Base-by-base conservation (phyloP, 30 jellyfish, hydroid and myxozoan species). In the Sanderia malayensis region DNA sequence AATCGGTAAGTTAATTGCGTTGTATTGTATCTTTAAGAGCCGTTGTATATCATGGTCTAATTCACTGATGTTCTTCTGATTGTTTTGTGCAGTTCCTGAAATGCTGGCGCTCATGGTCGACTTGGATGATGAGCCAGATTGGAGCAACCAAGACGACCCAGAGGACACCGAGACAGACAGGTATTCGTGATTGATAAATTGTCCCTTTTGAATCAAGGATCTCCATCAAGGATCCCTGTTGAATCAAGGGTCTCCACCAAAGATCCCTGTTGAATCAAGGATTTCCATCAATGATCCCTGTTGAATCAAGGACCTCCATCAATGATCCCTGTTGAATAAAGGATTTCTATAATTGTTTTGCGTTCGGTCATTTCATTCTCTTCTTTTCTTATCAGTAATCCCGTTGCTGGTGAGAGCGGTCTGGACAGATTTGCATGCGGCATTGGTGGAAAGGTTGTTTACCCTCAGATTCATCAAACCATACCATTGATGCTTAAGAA, bases 391-490 rank as follows among this genome's bases (percentile, higher is more conserved):
- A 46, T 26, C 46, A 93, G 99, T 75, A 93, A 93, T 70, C 92
- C 96, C 0, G 99, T 93, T 15, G 96, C 96, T 8, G 99, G 99
- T 8, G 99, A 93, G 67, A 93, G 99, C 70, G 88, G 96, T 34
- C 73, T 93, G 88, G 99, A 93, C 79, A 87, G 99, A 29, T 93
- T 93, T 69, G 86, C 99, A 0, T 93, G 99, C 53, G 96, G 94
- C 28, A 66, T 93, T 55, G 99, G 99, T 33, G 99, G 99, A 24
- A 93, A 93, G 63, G 84, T 82, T 34, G 99, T 93, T 19, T 73
- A 83, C 27, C 99, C 99, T 46, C 95, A 69, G 44, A 92, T 93
- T 10, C 84, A 80, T 58, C 65, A 96, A 46, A 66, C 93, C 0
- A 65, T 93, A 23, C 99, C 99, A 25, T 58, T 83, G 19, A 93